Evolutionary conservation across 2,888 invertebrate genomes (phyloP).

Genomic region (Drosophila anomelani): DNA sequence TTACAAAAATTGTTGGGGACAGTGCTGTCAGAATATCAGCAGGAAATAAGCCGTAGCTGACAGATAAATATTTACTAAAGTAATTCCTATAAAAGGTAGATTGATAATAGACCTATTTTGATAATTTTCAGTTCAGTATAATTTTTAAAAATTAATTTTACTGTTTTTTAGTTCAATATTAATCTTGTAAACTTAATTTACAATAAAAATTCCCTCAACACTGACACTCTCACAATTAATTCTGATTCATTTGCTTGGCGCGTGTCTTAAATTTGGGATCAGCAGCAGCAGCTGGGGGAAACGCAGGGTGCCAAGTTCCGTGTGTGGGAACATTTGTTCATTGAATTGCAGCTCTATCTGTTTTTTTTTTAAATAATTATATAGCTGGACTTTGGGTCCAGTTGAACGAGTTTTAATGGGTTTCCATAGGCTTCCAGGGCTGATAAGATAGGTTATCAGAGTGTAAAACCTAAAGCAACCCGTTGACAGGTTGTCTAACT

Average conservation of each 20-base stretch:
- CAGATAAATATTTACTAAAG: background rate
- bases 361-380: background rate
- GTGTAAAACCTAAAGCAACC: constrained; percentile 25
- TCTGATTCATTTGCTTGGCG: constrained; percentile 34
- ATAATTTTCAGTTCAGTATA: too few relatives aligned
- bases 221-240: constrained; percentile 11
- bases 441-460: constrained; percentile 39
- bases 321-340: constrained; percentile 18
- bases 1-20: constrained; percentile 2
- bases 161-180: background rate
- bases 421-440: background rate
- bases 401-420: constrained; percentile 19
- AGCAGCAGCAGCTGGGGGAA: background rate
- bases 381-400: constrained; percentile 29
- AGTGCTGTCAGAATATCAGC: constrained; percentile 7
- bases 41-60: background rate
- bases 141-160: too few relatives aligned
- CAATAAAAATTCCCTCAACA: background rate
- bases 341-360: constrained; percentile 1
- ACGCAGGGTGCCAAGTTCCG: background rate
- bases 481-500: constrained; percentile 32
- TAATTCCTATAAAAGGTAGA: background rate
- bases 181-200: background rate
- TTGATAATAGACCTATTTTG: background rate
- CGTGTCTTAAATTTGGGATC: constrained; percentile 24